Base-by-base conservation (phyloP, 2,888 invertebrate genomes). In the Unio delphinus region DNA sequence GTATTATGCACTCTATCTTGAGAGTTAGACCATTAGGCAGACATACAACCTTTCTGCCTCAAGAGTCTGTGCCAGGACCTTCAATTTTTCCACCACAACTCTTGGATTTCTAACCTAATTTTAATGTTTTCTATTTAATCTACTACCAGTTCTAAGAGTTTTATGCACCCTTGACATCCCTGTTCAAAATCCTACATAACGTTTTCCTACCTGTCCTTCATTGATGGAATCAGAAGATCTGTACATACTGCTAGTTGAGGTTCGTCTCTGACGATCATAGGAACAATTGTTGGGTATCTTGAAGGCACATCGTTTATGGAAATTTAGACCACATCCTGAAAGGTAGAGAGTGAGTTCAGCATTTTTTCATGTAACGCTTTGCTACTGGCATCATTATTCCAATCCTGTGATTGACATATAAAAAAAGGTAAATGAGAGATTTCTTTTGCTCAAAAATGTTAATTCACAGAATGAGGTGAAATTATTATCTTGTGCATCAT, bases 251-350 rank as follows among this genome's bases (percentile, higher is more conserved):
- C 78, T 81, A 30, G 81, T 74, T 5, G 81, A 81, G 18, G 80
- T 78, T 6, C 81, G 71, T 23, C 81, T 71, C 68, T 91, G 90
- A 18, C 91, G 86, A 55, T 91, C 90, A 72, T 92, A 91, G 69
- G 94, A 94, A 92, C 99, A 99, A 92, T 99, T 98, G 89, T 98
- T 98, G 64, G 99, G 99, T 78, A 99, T 96, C 91, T 98, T 98
- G 79, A 97, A 96, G 63, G 92, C 92, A 88, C 92, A 99, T 65
- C 99, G 93, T 91, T 99, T 99, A 92, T 99, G 99, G 92, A 97
- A 99, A 92, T 98, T 99, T 88, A 96, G 93, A 20, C 97, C 96
- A 92, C 99, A 99, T 81, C 98, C 98, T 98, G 91, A 17, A 90
- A 45, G 15, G 3, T 3, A 45, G 45, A 2, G 3, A 45, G 3